Conservation (phyloP, 2,113 vertebrate species). For the Lamprotornis superbus region DNA sequence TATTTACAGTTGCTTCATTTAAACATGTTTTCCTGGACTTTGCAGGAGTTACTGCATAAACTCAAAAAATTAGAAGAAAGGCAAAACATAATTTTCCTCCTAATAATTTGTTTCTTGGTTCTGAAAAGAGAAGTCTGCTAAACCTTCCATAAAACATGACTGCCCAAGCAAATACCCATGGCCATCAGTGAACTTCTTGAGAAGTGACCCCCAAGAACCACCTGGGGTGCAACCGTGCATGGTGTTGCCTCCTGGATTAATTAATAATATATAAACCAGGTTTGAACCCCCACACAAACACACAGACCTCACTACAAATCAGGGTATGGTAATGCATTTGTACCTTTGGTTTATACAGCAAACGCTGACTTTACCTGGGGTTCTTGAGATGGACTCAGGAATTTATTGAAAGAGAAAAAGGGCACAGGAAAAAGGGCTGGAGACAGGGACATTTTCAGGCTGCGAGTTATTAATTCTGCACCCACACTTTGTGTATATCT, state of each 20-base stretch:
- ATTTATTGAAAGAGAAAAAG: not conserved
- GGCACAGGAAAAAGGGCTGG: not conserved
- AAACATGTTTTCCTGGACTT: constrained; percentile 66
- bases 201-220: not conserved
- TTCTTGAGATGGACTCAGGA: not conserved
- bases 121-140: not conserved
- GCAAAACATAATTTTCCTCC: not conserved
- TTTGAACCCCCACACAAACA: not conserved
- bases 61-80: constrained; percentile 59
- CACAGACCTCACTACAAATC: not conserved
- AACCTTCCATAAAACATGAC: not conserved
- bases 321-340: not conserved
- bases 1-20: constrained; percentile 78
- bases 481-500: not conserved
- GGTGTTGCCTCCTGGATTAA: not conserved
- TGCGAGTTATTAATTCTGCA: not conserved
- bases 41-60: constrained; percentile 68
- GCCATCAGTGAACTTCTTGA: not conserved
- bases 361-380: not conserved
- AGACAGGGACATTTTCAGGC: not conserved
- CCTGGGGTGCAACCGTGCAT: fast-evolving
- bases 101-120: not conserved
- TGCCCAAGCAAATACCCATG: not conserved
- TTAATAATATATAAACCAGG: not conserved
- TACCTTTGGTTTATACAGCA: not conserved